Conservation (phyloP, 2,888 invertebrate genomes). For the Tachina grossa region DNA sequence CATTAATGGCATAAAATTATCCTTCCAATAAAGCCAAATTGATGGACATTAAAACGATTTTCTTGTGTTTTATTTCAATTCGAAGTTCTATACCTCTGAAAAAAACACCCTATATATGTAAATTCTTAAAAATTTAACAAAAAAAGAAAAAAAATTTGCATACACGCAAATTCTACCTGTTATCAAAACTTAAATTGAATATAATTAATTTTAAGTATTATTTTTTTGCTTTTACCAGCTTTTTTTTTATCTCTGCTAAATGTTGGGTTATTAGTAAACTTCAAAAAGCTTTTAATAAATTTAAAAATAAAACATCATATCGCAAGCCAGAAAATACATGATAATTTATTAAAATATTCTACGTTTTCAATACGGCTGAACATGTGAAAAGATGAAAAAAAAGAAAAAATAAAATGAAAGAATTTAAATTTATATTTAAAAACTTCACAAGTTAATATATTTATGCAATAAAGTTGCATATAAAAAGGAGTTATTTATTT, state of each 20-base stretch:
- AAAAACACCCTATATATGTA: neutral
- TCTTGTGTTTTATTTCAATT: no score
- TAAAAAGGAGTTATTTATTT: neutral
- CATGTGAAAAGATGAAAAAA: neutral
- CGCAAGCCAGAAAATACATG: constrained; percentile 38
- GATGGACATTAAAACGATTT: no score
- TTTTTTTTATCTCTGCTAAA: constrained; percentile 63
- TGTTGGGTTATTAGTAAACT: constrained; percentile 67
- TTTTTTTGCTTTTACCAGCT: constrained; percentile 26
- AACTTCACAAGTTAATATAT: neutral
- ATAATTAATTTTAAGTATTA: constrained; percentile 61
- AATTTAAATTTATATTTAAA: constrained; percentile 41
- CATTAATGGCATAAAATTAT: no score
- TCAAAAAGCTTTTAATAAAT: constrained; percentile 70
- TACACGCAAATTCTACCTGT: constrained; percentile 58
- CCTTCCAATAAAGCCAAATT: no score
- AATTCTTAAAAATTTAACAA: neutral
- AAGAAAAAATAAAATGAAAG: constrained; percentile 40
- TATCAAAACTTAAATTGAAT: constrained; percentile 54
- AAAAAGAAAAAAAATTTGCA: neutral
- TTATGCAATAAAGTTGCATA: neutral
- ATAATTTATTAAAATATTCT: constrained; percentile 63
- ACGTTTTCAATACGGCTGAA: constrained; percentile 23
- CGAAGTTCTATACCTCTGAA: no score
- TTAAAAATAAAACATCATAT: constrained; percentile 36